Evolutionary conservation across 2,113 vertebrate genomes (phyloP).

Genomic region (Gopherus flavomarginatus): DNA sequence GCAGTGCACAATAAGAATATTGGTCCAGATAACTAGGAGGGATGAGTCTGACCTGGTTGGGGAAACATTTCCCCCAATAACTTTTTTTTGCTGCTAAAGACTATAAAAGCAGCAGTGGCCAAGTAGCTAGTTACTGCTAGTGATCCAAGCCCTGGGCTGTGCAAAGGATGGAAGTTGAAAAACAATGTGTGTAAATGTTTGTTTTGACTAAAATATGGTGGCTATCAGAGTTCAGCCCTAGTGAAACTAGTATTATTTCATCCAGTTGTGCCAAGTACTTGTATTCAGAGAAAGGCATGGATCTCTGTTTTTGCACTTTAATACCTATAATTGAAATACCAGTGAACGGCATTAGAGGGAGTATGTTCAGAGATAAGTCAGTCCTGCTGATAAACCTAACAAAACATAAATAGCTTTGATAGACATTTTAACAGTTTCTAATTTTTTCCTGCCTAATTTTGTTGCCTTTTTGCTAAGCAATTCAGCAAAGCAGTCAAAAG

Average conservation of each 20-base stretch:
- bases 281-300: neutral
- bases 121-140: neutral
- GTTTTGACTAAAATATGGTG: neutral
- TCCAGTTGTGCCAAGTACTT: neutral
- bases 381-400: neutral
- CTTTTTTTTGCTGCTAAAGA: neutral
- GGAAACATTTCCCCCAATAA: neutral
- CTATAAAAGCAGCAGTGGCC: neutral
- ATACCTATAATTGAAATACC: neutral
- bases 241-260: neutral
- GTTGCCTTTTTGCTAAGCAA: constrained; percentile 17
- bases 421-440: neutral
- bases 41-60: neutral
- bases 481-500: neutral
- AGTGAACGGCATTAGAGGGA: neutral
- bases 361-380: neutral
- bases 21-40: neutral
- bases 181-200: neutral
- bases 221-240: neutral
- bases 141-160: neutral
- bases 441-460: neutral
- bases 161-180: neutral
- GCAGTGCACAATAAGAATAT: neutral
- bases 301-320: neutral
- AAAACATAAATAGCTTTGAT: neutral